Conservation (phyloP, 2,113 vertebrate species). For the Semnornis frantzii region DNA sequence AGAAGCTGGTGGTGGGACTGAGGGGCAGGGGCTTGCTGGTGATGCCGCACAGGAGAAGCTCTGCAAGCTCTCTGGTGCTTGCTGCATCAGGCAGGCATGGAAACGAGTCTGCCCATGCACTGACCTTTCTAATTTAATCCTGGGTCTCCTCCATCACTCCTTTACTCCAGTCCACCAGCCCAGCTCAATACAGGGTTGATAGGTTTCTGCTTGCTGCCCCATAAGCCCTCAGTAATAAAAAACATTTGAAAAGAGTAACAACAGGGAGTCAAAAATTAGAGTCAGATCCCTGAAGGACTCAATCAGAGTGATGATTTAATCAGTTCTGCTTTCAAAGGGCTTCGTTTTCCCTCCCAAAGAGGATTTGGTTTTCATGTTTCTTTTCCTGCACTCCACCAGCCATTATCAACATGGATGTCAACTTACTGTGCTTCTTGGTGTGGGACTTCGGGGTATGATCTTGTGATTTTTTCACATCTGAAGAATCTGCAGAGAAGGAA, state of each 20-base stretch:
- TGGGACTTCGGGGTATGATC: constrained; percentile 79
- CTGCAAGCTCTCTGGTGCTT: background rate
- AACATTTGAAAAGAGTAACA: background rate
- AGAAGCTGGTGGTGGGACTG: background rate
- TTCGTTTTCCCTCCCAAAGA: background rate
- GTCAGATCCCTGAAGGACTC: background rate
- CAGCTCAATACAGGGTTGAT: background rate
- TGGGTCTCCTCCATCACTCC: background rate
- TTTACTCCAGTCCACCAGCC: background rate
- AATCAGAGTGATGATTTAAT: background rate
- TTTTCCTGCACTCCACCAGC: background rate
- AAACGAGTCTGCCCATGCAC: background rate
- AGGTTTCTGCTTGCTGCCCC: background rate
- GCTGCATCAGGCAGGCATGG: background rate
- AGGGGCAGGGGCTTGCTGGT: background rate
- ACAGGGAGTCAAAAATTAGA: background rate
- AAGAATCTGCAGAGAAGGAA: constrained; percentile 68
- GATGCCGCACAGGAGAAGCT: rapidly evolving
- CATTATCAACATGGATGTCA: background rate
- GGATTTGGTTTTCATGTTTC: background rate
- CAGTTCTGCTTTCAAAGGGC: background rate
- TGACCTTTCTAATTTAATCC: background rate
- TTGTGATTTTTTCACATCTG: constrained; percentile 84
- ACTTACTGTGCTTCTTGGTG: constrained; percentile 95
- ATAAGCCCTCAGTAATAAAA: background rate